Conservation (phyloP, 2,888 invertebrate genomes). For the Sthenelais limicola region DNA sequence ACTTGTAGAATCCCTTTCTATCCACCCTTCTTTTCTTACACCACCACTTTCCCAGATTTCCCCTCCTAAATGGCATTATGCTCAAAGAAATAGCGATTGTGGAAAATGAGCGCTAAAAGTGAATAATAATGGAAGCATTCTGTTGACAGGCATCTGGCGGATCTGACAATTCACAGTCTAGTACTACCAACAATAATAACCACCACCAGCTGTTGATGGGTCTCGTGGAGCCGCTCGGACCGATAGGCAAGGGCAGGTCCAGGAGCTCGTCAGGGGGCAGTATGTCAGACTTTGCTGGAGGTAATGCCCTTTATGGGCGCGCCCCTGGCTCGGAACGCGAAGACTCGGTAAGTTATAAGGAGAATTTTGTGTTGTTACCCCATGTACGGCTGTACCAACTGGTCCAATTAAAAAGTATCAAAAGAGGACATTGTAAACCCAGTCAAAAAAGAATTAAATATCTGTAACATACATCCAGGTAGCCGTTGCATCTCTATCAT, state of each 20-base stretch:
- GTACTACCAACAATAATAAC: slow-evolving; percentile 1
- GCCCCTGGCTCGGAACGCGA: slow-evolving; percentile 73
- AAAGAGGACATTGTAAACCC: too few relatives aligned
- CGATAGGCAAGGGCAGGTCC: slow-evolving; percentile 72
- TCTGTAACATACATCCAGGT: too few relatives aligned
- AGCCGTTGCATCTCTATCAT: too few relatives aligned
- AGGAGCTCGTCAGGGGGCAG: slow-evolving; percentile 62
- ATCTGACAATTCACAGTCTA: slow-evolving; percentile 19
- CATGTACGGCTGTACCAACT: too few relatives aligned
- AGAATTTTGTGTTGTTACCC: background rate
- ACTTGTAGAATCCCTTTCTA: too few relatives aligned
- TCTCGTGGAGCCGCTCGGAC: slow-evolving; percentile 58
- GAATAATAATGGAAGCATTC: background rate
- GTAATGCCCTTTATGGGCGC: slow-evolving; percentile 60
- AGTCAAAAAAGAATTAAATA: too few relatives aligned
- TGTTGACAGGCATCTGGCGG: slow-evolving; percentile 12
- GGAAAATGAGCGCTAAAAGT: background rate
- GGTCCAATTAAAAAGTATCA: too few relatives aligned
- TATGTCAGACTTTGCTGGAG: slow-evolving; percentile 28
- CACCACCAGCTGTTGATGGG: slow-evolving; percentile 25
- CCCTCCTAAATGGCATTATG: too few relatives aligned
- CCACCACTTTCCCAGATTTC: too few relatives aligned
- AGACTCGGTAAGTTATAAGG: slow-evolving; percentile 57
- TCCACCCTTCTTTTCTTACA: too few relatives aligned
- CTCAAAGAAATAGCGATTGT: too few relatives aligned